Evolutionary conservation across 2,888 invertebrate species (phyloP).

Genomic region (Parnassius glacialis): DNA sequence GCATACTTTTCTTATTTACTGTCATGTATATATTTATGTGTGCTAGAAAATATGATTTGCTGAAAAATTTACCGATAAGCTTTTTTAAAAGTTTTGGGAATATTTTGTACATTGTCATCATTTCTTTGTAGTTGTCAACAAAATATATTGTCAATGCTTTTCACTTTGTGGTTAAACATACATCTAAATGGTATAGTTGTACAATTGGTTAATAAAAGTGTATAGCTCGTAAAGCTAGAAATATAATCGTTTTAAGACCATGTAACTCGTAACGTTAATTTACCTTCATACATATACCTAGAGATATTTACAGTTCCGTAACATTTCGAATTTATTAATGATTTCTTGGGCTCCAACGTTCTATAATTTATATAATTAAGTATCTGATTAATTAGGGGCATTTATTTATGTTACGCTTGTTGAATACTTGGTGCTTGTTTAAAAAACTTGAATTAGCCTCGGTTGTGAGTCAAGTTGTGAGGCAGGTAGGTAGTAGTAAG

Average conservation of each 20-base stretch:
- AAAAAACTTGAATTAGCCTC: conserved; percentile 36
- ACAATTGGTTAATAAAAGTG: too few species aligned
- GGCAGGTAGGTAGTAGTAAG: conserved; percentile 48
- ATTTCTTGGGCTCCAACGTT: conserved; percentile 35
- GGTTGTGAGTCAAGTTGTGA: conserved; percentile 50
- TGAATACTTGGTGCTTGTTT: conserved; percentile 37
- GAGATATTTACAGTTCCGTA: not conserved
- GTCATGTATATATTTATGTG: too few species aligned
- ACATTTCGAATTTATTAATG: conserved; percentile 27
- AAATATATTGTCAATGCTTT: too few species aligned
- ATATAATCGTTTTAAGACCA: not conserved
- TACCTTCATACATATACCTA: not conserved
- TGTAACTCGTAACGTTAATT: not conserved
- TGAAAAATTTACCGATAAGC: too few species aligned
- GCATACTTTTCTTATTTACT: too few species aligned
- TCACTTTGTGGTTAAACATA: too few species aligned
- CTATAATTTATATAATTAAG: conserved; percentile 36
- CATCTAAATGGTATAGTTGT: too few species aligned
- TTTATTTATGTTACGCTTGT: conserved; percentile 35
- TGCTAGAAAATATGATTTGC: too few species aligned
- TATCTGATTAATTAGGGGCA: conserved; percentile 36
- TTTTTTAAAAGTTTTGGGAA: too few species aligned
- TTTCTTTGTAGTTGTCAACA: too few species aligned
- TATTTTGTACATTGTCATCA: too few species aligned
- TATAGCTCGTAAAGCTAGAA: too few species aligned